A percentile compares a stretch with the other conserved stretches of the same genome.
These are phyloP conservation scores for Syngnathoides biaculeatus DNA, from an alignment of 2,113 vertebrate genomes.

Conservation along the genomic window DNA sequence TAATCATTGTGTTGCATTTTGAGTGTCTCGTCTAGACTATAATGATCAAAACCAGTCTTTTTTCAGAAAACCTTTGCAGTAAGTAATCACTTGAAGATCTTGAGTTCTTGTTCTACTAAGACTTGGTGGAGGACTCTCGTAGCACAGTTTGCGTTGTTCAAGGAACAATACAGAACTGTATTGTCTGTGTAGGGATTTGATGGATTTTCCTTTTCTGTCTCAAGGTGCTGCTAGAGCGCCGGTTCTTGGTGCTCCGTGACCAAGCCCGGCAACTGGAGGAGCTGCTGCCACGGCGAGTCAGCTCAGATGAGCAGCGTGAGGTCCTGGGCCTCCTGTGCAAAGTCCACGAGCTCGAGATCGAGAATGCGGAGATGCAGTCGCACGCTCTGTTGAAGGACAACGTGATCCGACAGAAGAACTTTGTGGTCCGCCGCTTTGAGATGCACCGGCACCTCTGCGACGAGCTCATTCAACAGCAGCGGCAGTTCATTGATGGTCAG, in stretches of 20 bases:
- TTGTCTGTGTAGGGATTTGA: not conserved
- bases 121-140: not conserved
- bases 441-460: constrained; percentile 81
- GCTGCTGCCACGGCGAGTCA: constrained; percentile 71
- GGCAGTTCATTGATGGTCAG: constrained; percentile 81
- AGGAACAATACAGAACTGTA: not conserved
- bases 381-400: constrained; percentile 79
- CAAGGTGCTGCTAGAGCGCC: constrained; percentile 62
- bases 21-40: too few relatives aligned
- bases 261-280: constrained; percentile 74
- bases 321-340: constrained; percentile 82
- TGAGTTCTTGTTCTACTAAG: not conserved
- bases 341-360: constrained; percentile 83
- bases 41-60: too few relatives aligned
- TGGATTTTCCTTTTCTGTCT: not conserved
- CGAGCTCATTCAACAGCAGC: constrained; percentile 85
- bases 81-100: too few relatives aligned
- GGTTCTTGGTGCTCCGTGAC: constrained; percentile 72
- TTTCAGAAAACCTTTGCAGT: too few relatives aligned
- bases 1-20: too few relatives aligned
- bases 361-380: constrained; percentile 79
- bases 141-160: not conserved
- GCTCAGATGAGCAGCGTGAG: constrained; percentile 81
- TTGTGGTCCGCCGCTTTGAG: constrained; percentile 75
- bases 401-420: constrained; percentile 77